Conservation (phyloP, 1,140 invertebrate genomes). For the Habropoda laboriosa region DNA sequence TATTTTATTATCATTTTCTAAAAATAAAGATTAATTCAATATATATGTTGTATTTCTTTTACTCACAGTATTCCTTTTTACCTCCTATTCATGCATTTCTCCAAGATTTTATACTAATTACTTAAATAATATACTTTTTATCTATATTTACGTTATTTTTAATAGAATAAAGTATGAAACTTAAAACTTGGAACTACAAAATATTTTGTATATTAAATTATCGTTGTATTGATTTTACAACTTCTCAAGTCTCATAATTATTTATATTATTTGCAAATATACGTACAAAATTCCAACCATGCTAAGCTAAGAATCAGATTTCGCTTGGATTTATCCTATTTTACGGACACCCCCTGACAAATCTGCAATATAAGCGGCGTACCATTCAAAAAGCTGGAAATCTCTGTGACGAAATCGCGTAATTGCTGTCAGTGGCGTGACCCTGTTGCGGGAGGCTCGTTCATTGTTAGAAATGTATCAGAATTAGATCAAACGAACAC, state of each 20-base stretch:
- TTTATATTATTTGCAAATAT: background rate
- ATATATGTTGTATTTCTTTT: background rate
- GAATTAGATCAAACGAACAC: conserved; percentile 76
- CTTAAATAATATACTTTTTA: too few species aligned
- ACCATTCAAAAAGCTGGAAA: conserved; percentile 52
- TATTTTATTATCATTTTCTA: too few species aligned
- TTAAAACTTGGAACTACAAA: too few species aligned
- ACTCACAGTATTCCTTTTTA: background rate
- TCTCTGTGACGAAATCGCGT: conserved; percentile 63
- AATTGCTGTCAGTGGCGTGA: conserved; percentile 69
- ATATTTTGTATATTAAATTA: too few species aligned
- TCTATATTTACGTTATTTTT: too few species aligned
- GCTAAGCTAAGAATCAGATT: background rate
- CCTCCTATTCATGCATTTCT: background rate
- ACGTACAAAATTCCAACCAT: background rate
- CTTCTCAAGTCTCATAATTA: too few species aligned
- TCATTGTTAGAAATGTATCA: conserved; percentile 72
- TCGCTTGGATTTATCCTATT: background rate
- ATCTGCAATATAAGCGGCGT: conserved; percentile 67
- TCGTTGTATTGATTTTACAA: too few species aligned
- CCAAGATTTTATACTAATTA: too few species aligned
- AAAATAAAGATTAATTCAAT: background rate
- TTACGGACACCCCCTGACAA: conserved; percentile 52
- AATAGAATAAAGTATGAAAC: too few species aligned
- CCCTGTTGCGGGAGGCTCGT: conserved; percentile 67